These are phyloP conservation scores for Okamejei kenojei DNA, from an alignment of 2,797 vertebrate genomes.

Conservation along the genomic window DNA sequence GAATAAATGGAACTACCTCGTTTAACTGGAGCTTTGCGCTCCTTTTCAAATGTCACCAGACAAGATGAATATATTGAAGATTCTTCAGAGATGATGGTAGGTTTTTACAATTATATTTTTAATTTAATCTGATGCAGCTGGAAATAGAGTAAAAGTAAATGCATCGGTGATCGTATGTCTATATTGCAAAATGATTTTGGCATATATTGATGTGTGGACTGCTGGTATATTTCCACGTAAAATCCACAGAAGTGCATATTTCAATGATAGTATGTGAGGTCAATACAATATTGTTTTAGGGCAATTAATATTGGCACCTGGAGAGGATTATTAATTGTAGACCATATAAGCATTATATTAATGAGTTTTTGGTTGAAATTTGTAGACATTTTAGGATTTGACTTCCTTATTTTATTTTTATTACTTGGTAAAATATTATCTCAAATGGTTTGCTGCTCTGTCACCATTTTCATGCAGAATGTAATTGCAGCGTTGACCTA, in stretches of 20 bases:
- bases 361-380: background rate
- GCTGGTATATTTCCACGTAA: background rate
- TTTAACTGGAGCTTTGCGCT: slow-evolving; percentile 86
- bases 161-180: background rate
- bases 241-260: background rate
- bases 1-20: slow-evolving; percentile 83
- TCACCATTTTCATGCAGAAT: background rate
- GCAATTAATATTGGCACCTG: background rate
- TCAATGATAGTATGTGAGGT: background rate
- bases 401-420: background rate
- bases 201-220: background rate
- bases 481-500: background rate
- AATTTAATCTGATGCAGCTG: background rate
- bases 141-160: background rate
- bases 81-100: slow-evolving; percentile 78
- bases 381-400: background rate
- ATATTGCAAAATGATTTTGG: background rate
- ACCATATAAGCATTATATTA: background rate
- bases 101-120: slow-evolving; percentile 38
- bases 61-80: slow-evolving; percentile 72
- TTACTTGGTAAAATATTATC: background rate
- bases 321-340: background rate
- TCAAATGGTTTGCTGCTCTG: background rate
- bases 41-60: slow-evolving; percentile 88
- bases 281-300: background rate